Conservation (phyloP, 2,113 vertebrate genomes). For the Agapornis roseicollis region DNA sequence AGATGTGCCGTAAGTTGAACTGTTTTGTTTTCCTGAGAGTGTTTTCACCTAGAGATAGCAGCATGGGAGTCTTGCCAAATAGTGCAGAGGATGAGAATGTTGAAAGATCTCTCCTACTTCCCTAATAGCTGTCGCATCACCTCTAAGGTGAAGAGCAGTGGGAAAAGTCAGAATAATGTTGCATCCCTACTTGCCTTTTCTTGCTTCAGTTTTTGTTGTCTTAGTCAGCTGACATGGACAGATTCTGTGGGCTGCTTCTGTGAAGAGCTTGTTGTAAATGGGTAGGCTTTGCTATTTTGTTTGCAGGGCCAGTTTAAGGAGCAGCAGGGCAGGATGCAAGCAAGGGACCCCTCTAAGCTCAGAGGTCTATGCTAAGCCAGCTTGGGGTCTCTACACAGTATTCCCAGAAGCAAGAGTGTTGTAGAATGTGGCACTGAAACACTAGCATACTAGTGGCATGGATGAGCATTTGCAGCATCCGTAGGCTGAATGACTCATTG, state of each 20-base stretch:
- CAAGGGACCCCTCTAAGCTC: neutral
- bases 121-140: neutral
- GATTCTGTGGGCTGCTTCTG: neutral
- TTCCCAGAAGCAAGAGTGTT: neutral
- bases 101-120: neutral
- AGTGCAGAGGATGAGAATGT: neutral
- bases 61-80: neutral
- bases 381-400: neutral
- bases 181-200: neutral
- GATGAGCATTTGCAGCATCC: neutral
- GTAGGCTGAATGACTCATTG: neutral
- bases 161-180: neutral
- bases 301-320: neutral
- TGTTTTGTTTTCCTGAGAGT: neutral
- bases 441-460: neutral
- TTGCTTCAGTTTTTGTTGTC: neutral
- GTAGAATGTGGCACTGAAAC: neutral
- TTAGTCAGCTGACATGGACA: neutral
- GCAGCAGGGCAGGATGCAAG: neutral
- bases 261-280: neutral
- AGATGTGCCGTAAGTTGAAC: constrained; percentile 79
- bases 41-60: neutral
- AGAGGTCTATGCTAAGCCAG: neutral
- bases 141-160: neutral
- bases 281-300: neutral